Base-by-base conservation (phyloP, 2,888 invertebrate species). In the Holacanthella duospinosa region DNA sequence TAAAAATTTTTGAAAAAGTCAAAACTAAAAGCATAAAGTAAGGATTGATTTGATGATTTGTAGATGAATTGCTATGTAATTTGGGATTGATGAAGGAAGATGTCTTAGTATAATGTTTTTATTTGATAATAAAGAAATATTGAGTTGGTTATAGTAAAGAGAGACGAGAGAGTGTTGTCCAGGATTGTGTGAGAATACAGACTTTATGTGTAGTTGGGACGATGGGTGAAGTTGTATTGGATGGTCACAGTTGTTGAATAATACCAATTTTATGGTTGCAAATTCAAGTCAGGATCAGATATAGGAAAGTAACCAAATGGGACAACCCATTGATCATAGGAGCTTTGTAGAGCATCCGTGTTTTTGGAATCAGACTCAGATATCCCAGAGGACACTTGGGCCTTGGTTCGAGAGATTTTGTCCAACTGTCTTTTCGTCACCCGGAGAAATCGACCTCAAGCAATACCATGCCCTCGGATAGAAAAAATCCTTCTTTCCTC, bases 231-330 rank as follows among this genome's bases (percentile, higher is more conserved):
- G 67, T 71, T 71, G 69, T 72, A 67, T 66, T 66, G 66, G 67
- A 68, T 67, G 72, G 73, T 73, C 73, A 69, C 73, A 73, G 73
- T 73, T 73, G 73, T 71, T 70, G 73, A 73, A 73, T 71, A 73
- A 73, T 73, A 71, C 69, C 71, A 60, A 68, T 73, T 70, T 73
- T 71, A 73, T 71, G 70, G 73, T 73, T 73, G 73, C 73, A 73
- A 73, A 73, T 73, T 73, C 73, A 67, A 73, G 73, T 71, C 73
- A 73, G 71, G 73, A 70, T 71, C 71, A 64, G 66, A 66, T 66
- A 68, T 66, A 67, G 65, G 68, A 68, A 70, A 73, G 67, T 71
- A 73, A 71, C 71, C 70, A 71, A 71, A 73, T 73, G 73, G 73
- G 73, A 67, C 70, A 69, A 66, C 66, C 71, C 73, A 73, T 73